Base-by-base conservation (phyloP, 2,113 vertebrate species). In the Clarias magur region DNA sequence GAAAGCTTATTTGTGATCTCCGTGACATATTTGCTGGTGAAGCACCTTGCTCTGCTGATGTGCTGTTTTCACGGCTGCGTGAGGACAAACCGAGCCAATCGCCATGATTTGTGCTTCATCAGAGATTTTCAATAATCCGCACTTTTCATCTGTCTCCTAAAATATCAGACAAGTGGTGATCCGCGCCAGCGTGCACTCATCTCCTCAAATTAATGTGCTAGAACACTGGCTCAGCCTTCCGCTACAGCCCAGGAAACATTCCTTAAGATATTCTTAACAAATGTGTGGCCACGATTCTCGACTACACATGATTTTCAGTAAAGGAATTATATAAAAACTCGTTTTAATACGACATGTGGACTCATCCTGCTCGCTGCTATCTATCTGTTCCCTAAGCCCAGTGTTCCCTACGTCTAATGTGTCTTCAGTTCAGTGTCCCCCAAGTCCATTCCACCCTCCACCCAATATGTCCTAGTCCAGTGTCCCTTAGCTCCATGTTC, bases 1-100 rank as follows among this genome's bases (percentile, higher is more conserved):
- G 83, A 75, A 81, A 90, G 84, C 84, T 90, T 88, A 86, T 90
- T 86, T 88, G 75, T 85, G 83, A 67, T 86, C 54, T 88, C 76
- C 23, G 15, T 85, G 84, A 63, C 67, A 56, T 48, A 53, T 80
- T 59, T 88, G 67, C 84, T 85, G 72, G 57, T 85, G 86, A 88
- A 88, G 86, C 82, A 80, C 75, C 81, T 86, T 82, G 79, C 82
- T 88, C 54, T 88, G 80, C 34, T 70, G 82, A 80, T 63, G 70
- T 17, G 75, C 42, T 1, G 85, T 59, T 84, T 78, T 84, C 34
- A 42, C 30, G 62, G 72, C 57, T 60, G 80, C 68, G 48, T 67
- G 57, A 63, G 62, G 38, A 76, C 56, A 27, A 67, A 27, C 65
- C 8, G 57, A 54, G 78, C 83, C 89, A 60, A 59, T 75, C 81